Base-by-base conservation (phyloP, 1,140 invertebrate species). In the Cotesia glomerata region DNA sequence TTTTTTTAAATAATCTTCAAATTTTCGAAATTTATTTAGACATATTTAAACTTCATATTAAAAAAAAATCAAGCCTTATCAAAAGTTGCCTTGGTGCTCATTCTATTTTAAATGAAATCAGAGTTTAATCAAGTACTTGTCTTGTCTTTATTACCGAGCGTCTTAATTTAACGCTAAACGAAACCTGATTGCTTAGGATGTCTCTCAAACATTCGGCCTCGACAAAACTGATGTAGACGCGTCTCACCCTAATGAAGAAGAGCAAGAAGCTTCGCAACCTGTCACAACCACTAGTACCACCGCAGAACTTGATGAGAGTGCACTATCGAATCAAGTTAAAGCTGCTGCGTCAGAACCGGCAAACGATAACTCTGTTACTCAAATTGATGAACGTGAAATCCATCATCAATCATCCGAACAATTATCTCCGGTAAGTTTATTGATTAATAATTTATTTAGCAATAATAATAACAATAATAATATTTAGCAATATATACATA, bases 201-300 rank as follows among this genome's bases (percentile, higher is more conserved):
- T 87, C 71, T 86, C 84, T 36, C 85, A 86, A 78, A 84, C 85
- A 49, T 87, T 86, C 75, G 85, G 85, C 61, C 78, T 86, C 74
- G 84, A 87, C 73, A 85, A 83, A 78, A 74, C 77, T 35, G 84
- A 86, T 66, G 58, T 73, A 39, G 80, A 86, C 5, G 36, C 18
- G 49, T 36, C 69, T n/a, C 54, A 59, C 32, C 45, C 14, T 3
- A 65, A 16, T 59, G 58, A 64, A 11, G 45, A 67, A 64, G 14
- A 13, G 2, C 14, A 72, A 39, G 35, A 18, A 4, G 16, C n/a
- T 8, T 69, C 70, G 52, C 56, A 71, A 14, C 64, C 51, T 52
- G 16, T n/a, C 16, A 56, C 73, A 69, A 45, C 49, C 39, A 11
- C 39, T 4, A 64, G 69, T 61, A 49, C 65, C 16, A 70, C 74